These are phyloP conservation scores for Lysandra bellargus DNA, from an alignment of 2,888 invertebrate genomes.

Conservation along the genomic window DNA sequence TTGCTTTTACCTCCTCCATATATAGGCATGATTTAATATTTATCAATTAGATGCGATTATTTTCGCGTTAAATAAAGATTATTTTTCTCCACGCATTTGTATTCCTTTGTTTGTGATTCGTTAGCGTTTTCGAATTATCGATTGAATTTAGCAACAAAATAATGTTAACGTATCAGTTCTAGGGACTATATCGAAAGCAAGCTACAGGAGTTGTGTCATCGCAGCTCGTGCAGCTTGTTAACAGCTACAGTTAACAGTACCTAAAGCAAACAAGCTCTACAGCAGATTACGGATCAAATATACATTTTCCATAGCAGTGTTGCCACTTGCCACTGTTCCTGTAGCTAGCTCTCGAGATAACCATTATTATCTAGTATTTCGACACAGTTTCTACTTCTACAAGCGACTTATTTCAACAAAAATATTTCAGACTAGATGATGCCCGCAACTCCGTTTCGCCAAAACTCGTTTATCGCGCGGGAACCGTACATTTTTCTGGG, in stretches of 20 bases:
- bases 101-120: background rate
- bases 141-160: background rate
- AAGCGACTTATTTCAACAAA: background rate
- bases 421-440: background rate
- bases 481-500: too few species aligned
- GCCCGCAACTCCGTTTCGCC: too few species aligned
- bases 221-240: background rate
- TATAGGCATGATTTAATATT: slow-evolving; percentile 8
- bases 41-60: slow-evolving; percentile 11
- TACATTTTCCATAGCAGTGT: too few species aligned
- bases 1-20: slow-evolving; percentile 33
- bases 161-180: background rate
- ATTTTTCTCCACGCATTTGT: background rate
- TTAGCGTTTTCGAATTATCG: background rate
- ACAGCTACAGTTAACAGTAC: background rate
- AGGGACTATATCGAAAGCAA: background rate
- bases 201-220: background rate
- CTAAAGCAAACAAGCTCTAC: background rate
- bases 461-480: too few species aligned
- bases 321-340: too few species aligned
- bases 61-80: slow-evolving; percentile 12
- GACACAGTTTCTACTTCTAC: background rate
- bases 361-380: background rate
- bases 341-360: too few species aligned
- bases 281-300: background rate